Evolutionary conservation across 2,113 vertebrate genomes (phyloP), one percentile per base, ranked within the genome.

Genomic region (Ploceus nigricollis): DNA sequence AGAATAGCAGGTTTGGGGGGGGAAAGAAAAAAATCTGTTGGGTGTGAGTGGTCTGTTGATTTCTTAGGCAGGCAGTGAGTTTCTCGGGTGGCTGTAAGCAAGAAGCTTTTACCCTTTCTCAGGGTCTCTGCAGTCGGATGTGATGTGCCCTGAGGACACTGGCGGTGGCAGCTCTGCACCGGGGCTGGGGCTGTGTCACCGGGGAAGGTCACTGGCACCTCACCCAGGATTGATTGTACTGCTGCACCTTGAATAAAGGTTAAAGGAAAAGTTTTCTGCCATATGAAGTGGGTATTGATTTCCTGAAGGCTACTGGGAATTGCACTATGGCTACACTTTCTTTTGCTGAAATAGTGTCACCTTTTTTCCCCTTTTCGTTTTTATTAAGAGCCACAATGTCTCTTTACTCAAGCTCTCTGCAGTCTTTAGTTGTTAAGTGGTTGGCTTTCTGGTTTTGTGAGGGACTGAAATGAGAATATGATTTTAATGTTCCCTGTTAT

Each of bases 261-360:
- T 93, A 91, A 87, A 81, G 78, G 44, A 71, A 79, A 91, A 66
- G 48, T 87, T 90, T 91, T 88, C 82, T 73, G 9, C 57, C 11
- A 1, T 64, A 66, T 86, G 86, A 95, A 96, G 87, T 33, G 66
- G 56, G 48, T 88, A 93, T 95, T 70, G 95, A 96, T 96, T 92
- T 97, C 81, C 78, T 37, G n/a, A 84, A 91, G 90, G 69, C 86
- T 70, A 44, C 60, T 82, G 93, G 90, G 82, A 89, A 82, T 76
- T 94, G 76, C 51, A 14, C 45, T 21, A 1, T 56, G 61, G 37
- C 37, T 77, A 54, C 3, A 1, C 42, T 89, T 76, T 78, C 65
- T 89, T 84, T 84, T 53, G 13, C 72, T 70, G 72, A 90, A 69
- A 35, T 30, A 35, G 9, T 23, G 66, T 45, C 48, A 15, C 28